phyloP scores from a whole-genome alignment of 2,113 vertebrate genomes.

The Ahaetulla prasina region DNA sequence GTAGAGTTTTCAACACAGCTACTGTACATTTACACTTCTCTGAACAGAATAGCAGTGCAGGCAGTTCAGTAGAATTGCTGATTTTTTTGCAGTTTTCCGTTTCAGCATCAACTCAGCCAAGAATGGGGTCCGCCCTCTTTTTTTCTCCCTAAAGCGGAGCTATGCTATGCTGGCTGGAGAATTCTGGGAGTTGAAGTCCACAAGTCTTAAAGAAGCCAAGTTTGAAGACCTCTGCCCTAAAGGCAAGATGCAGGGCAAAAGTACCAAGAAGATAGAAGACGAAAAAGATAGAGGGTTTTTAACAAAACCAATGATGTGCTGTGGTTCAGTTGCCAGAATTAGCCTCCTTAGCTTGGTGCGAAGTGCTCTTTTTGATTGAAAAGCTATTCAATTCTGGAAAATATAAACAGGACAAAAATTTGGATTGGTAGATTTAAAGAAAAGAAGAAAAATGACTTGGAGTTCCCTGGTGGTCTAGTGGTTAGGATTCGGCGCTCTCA shows the following conservation, averaged over 20 bases:
- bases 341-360: neutral
- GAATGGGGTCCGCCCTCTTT: neutral
- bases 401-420: too few species aligned
- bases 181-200: too few species aligned
- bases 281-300: neutral
- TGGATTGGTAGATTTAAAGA: too few species aligned
- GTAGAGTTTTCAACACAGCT: neutral
- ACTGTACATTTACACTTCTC: neutral
- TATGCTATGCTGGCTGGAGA: too few species aligned
- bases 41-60: neutral
- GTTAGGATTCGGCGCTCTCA: constrained; percentile 25
- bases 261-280: neutral
- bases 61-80: neutral
- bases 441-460: too few species aligned
- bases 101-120: neutral
- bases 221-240: too few species aligned
- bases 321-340: neutral
- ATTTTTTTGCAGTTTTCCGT: neutral
- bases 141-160: too few species aligned
- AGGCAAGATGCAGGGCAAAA: neutral
- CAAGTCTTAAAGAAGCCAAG: too few species aligned
- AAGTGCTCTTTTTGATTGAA: neutral
- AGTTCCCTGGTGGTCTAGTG: constrained; percentile 6
- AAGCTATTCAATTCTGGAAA: neutral
- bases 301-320: neutral